Percentiles rank a stretch among this genome's conserved stretches.
phyloP scores from a whole-genome alignment of 2,888 invertebrate genomes.

The Furcula furcula region DNA sequence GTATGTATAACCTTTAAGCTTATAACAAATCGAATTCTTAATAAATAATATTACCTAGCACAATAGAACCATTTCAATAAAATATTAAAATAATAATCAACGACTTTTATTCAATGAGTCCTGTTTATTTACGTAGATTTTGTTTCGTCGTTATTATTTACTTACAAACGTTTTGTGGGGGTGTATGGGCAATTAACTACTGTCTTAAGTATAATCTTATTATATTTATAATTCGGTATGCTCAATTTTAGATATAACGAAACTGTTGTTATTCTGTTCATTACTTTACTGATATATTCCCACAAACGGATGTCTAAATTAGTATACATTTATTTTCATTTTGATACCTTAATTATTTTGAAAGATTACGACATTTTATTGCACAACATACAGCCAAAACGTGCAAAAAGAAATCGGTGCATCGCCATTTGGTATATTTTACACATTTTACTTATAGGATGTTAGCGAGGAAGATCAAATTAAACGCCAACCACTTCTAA shows the following conservation, averaged over 20 bases:
- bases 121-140: constrained; percentile 63
- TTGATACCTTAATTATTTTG: constrained; percentile 29
- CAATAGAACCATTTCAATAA: constrained; percentile 70
- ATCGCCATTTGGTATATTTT: constrained; percentile 30
- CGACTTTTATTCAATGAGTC: constrained; percentile 75
- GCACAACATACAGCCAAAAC: constrained; percentile 17
- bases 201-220: constrained; percentile 7
- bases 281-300: constrained; percentile 70
- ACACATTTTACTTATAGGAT: constrained; percentile 60
- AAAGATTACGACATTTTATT: constrained; percentile 2
- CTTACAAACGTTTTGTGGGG: constrained; percentile 75
- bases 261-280: constrained; percentile 24
- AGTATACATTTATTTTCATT: constrained; percentile 40
- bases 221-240: constrained; percentile 3
- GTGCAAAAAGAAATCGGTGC: constrained; percentile 7
- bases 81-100: constrained; percentile 60
- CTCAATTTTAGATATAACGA: constrained; percentile 5
- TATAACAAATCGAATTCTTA: constrained; percentile 39
- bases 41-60: constrained; percentile 51
- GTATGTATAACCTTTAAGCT: constrained; percentile 57
- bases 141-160: constrained; percentile 57
- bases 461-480: constrained; percentile 57
- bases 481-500: constrained; percentile 61
- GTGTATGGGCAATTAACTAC: constrained; percentile 76
- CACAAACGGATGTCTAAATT: constrained; percentile 63